Evolutionary conservation across 1,140 invertebrate genomes (phyloP), one percentile per base, ranked within the genome.

Genomic region (Eriosoma lanigerum): DNA sequence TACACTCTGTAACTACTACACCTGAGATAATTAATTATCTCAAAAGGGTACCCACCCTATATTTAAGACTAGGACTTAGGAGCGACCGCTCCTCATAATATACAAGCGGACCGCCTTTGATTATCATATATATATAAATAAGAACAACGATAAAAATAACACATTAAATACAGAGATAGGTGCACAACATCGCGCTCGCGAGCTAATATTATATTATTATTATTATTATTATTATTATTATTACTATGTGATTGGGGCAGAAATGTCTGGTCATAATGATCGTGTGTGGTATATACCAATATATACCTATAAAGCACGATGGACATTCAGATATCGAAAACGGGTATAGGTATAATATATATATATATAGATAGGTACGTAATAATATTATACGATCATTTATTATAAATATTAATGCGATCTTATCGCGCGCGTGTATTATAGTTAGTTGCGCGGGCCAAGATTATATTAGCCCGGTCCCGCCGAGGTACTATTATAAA

Each of bases 381-480:
- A n/a, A 15, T 6, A n/a, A 3, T 32, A 44, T 13, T 72, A 68
- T 21, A 62, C 54, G 54, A 78, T 78, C 75, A 78, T 78, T 78
- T 78, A 78, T 78, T 78, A 78, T 78, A n/a, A n/a, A n/a, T n/a
- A 62, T 78, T 78, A 78, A 78, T 78, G 62, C 75, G 75, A 78
- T 78, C 75, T 78, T 78, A 78, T 78, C 75, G 75, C 52, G 52
- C 48, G 52, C 48, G 3, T 3, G 32, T 38, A 38, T 8, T 8
- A 38, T 38, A 38, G n/a, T n/a, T 38, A 38, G 75, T 78, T 78
- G 75, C 75, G 54, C 75, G 75, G 75, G 75, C 75, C 75, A 78
- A 78, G 75, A 78, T 78, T 62, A 78, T 62, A 78, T 78, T 56
- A 78, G 75, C 56, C 32, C 68, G 68, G 75, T 78, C 75, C 38